Conservation (phyloP, 2,113 vertebrate genomes). For the Pseudolaguvia tuberculata region DNA sequence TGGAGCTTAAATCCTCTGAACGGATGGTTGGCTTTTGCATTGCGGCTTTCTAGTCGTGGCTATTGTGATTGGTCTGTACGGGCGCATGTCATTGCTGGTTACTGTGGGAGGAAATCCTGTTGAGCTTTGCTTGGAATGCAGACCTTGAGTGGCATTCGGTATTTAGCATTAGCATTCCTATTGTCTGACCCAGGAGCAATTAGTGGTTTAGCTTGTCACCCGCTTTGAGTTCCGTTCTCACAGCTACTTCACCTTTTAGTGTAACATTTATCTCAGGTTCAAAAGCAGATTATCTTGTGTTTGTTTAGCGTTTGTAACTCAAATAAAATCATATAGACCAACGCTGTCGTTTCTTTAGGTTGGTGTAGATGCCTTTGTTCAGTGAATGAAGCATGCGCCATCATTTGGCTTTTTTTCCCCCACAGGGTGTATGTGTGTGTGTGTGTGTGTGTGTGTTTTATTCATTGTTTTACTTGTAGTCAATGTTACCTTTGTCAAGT, state of each 20-base stretch:
- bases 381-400: background rate
- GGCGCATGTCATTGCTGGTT: background rate
- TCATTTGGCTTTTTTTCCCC: background rate
- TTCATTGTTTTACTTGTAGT: too few species aligned
- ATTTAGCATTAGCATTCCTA: constrained; percentile 49
- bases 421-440: background rate
- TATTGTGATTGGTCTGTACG: constrained; percentile 18
- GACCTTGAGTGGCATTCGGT: constrained; percentile 15
- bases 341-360: constrained; percentile 37
- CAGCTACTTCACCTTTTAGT: constrained; percentile 60
- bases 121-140: background rate
- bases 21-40: background rate
- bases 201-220: constrained; percentile 46
- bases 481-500: too few species aligned
- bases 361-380: constrained; percentile 34
- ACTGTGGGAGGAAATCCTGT: constrained; percentile 6
- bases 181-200: constrained; percentile 50
- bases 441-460: background rate
- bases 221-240: constrained; percentile 65
- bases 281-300: constrained; percentile 66
- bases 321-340: constrained; percentile 47
- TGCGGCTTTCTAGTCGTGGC: background rate
- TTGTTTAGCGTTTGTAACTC: constrained; percentile 56
- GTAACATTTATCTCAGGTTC: constrained; percentile 63
- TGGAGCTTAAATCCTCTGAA: background rate